Evolutionary conservation across 2,888 invertebrate genomes (phyloP), one percentile per base, ranked within the genome.

Genomic region (Eupithecia exiguata): DNA sequence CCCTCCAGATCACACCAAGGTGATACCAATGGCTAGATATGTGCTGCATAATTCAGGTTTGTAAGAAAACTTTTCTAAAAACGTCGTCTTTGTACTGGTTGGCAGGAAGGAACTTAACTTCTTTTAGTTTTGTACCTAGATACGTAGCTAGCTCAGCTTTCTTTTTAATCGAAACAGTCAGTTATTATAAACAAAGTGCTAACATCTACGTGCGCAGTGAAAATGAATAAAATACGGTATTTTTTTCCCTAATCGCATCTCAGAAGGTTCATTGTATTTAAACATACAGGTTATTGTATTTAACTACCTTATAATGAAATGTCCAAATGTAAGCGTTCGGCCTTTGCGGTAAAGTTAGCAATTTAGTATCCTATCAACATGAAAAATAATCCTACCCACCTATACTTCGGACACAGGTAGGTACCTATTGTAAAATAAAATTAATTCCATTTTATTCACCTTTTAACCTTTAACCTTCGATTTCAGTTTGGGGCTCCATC

Each of bases 1-100:
- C 72, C 96, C 96, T 9, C 97, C 97, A 6, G 95, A 96, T 68
- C 95, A 95, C 75, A 93, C 93, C 43, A 90, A 96, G 81, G 88
- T 95, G 21, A 96, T 96, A 9, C 90, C 95, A 72, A 96, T 97
- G 96, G 97, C 96, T 12, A 93, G 97, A 93, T 97, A 96, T 83
- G 95, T 97, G 66, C 95, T 97, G 70, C 96, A 96, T 86, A 95
- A 96, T 83, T 95, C 96, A 84, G 95, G 97, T 97, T 70, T 18
- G 58, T 25, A 1, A 58, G 38, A 46, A 6, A 46, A 46, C 46
- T 4, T 46, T 18, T 18, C 18, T 18, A 38, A 40, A 1, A 40
- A 12, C 14, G 40, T 1, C 12, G 1, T 40, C 40, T 10, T 14
- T 40, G 40, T 12, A 46, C 18, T 46, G 46, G 18, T 46, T 18